phyloP scores from a whole-genome alignment of 1,140 invertebrate genomes.

The Brachionus koreanus region DNA sequence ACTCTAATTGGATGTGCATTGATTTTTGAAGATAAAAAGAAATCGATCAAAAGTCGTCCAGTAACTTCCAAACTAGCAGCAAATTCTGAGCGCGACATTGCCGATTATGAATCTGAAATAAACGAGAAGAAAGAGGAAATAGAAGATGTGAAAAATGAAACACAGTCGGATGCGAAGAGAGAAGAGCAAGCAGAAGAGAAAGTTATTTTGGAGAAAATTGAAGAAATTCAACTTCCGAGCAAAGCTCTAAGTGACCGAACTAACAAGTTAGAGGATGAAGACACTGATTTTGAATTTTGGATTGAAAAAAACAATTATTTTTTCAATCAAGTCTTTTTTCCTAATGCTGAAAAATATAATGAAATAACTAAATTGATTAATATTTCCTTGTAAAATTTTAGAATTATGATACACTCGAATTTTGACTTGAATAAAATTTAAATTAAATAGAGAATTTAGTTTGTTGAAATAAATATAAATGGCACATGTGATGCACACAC shows the following conservation, averaged over 20 bases:
- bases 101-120: not conserved
- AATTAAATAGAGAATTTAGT: too few relatives aligned
- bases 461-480: too few relatives aligned
- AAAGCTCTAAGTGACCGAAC: not conserved
- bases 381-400: not conserved
- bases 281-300: not conserved
- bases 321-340: slow-evolving; percentile 40
- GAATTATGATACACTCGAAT: too few relatives aligned
- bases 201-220: not conserved
- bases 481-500: too few relatives aligned
- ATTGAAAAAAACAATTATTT: slow-evolving; percentile 33
- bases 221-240: not conserved
- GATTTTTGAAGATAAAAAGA: not conserved
- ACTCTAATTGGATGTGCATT: slow-evolving; percentile 55
- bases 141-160: not conserved
- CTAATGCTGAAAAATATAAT: slow-evolving; percentile 26
- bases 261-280: not conserved
- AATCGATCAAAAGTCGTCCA: not conserved
- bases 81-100: not conserved
- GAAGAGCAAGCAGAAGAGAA: not conserved
- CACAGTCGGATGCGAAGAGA: not conserved
- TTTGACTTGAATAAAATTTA: too few relatives aligned
- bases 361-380: not conserved
- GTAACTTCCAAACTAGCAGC: not conserved
- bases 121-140: not conserved